Conservation (phyloP, 2,888 invertebrate genomes). For the Thecophora atra region DNA sequence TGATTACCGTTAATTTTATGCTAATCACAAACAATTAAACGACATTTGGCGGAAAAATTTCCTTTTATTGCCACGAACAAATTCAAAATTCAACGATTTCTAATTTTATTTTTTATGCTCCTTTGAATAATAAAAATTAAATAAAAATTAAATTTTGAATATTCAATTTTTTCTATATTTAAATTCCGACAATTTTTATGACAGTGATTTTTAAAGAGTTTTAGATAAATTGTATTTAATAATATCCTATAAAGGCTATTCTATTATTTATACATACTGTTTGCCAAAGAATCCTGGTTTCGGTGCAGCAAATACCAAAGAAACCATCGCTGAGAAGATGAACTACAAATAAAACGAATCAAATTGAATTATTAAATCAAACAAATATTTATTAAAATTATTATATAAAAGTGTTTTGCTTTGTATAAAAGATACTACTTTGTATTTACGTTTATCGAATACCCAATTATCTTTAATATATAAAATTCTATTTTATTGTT, state of each 20-base stretch:
- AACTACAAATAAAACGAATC: conserved; percentile 53
- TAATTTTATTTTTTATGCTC: background rate
- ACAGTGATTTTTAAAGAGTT: background rate
- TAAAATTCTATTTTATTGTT: too few relatives aligned
- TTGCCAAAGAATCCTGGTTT: conserved; percentile 61
- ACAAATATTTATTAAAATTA: too few relatives aligned
- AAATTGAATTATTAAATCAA: background rate
- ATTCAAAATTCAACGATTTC: background rate
- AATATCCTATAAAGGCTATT: background rate
- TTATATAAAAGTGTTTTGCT: too few relatives aligned
- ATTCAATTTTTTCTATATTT: background rate
- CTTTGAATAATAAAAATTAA: background rate
- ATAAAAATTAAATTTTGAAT: background rate
- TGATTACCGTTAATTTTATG: conserved; percentile 55
- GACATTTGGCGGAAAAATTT: conserved; percentile 22
- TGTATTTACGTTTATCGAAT: too few relatives aligned
- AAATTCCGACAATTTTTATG: background rate
- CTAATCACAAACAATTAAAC: conserved; percentile 42
- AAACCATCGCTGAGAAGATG: conserved; percentile 56
- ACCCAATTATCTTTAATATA: too few relatives aligned
- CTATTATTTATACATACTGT: conserved; percentile 57
- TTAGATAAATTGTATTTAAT: too few relatives aligned
- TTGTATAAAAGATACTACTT: too few relatives aligned
- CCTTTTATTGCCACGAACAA: conserved; percentile 15
- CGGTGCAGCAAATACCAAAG: conserved; percentile 58